phyloP scores from a whole-genome alignment of 2,797 vertebrate genomes.

The Pelodytes ibericus region DNA sequence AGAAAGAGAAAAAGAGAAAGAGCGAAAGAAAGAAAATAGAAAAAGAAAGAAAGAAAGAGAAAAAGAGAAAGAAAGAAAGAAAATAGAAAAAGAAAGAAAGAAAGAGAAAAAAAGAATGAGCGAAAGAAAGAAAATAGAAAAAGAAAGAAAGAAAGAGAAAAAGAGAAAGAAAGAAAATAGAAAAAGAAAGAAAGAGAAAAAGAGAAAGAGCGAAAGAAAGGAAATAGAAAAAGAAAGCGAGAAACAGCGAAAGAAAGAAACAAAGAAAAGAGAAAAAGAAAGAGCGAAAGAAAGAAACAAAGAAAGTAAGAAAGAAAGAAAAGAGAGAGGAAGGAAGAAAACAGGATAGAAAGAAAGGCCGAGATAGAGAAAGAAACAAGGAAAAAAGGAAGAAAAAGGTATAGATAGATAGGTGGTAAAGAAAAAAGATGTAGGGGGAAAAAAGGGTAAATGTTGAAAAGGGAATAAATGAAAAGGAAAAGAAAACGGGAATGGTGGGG shows the following conservation, averaged over 20 bases:
- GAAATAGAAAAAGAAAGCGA: background rate
- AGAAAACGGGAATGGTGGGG: too few species aligned
- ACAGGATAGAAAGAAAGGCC: too few species aligned
- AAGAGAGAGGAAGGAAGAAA: background rate
- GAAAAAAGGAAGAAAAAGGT: too few species aligned
- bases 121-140: background rate
- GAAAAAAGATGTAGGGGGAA: too few species aligned
- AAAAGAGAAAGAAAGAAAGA: background rate
- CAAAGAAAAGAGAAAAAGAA: too few species aligned
- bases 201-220: background rate
- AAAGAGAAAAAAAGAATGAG: background rate
- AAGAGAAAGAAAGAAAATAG: too few species aligned
- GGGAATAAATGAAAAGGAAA: too few species aligned
- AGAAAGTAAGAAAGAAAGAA: background rate
- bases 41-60: background rate
- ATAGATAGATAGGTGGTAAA: too few species aligned
- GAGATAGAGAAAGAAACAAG: too few species aligned
- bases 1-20: background rate
- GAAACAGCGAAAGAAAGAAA: background rate
- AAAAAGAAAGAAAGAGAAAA: background rate
- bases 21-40: too few species aligned
- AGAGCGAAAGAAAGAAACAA: background rate
- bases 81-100: background rate
- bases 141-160: slow-evolving; percentile 3
- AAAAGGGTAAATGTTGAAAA: too few species aligned